phyloP scores from a whole-genome alignment of 2,888 invertebrate species.

The Drosophila seclusa region DNA sequence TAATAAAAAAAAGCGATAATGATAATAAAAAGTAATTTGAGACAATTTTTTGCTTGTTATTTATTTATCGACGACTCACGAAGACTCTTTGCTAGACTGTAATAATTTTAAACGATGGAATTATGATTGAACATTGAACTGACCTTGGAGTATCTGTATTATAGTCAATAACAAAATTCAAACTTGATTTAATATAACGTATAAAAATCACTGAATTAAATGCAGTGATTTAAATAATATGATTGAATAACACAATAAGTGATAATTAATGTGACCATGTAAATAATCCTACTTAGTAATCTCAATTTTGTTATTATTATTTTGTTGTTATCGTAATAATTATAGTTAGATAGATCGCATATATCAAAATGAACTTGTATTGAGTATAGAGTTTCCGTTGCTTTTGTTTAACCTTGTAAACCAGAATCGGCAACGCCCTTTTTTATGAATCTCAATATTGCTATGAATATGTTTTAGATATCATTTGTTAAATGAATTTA shows the following conservation, averaged over 20 bases:
- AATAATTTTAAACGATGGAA: not conserved
- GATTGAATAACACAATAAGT: not conserved
- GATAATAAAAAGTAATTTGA: slow-evolving; percentile 13
- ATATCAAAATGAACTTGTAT: not conserved
- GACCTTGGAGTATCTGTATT: not conserved
- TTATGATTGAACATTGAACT: not conserved
- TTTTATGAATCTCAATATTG: not conserved
- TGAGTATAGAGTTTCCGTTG: not conserved
- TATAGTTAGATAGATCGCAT: not conserved
- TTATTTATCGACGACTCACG: not conserved
- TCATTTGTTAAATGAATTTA: not conserved
- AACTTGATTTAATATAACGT: not conserved
- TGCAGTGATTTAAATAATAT: not conserved
- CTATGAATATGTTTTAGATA: not conserved
- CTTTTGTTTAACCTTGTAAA: not conserved
- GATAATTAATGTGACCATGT: not conserved
- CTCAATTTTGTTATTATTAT: not conserved
- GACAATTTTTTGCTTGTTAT: not conserved
- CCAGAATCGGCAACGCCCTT: not conserved
- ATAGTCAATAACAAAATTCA: not conserved
- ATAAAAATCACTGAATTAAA: not conserved
- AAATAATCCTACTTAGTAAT: not conserved
- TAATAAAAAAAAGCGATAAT: slow-evolving; percentile 33
- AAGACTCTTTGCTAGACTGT: slow-evolving; percentile 3
- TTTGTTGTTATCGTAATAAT: not conserved